phyloP scores from a whole-genome alignment of 2,113 vertebrate genomes.

The Barnardius zonarius region DNA sequence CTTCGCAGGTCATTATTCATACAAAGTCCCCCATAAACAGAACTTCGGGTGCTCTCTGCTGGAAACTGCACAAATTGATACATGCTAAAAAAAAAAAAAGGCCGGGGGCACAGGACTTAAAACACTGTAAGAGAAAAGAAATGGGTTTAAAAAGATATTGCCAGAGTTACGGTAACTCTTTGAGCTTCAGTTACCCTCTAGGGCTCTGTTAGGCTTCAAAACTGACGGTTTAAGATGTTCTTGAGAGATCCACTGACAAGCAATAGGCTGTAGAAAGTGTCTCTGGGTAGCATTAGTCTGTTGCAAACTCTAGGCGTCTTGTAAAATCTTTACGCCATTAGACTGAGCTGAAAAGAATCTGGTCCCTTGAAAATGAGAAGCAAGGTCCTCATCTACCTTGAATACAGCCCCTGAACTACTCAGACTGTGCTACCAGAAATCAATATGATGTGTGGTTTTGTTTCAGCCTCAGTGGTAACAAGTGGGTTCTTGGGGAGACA shows the following conservation, averaged over 20 bases:
- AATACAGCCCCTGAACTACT: neutral
- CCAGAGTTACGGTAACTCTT: neutral
- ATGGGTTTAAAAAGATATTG: neutral
- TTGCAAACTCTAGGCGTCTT: neutral
- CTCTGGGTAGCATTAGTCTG: neutral
- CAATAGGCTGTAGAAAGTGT: neutral
- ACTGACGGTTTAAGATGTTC: neutral
- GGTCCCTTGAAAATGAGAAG: neutral
- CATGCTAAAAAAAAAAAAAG: neutral
- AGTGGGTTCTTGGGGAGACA: neutral
- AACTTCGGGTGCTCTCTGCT: neutral
- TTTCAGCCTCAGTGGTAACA: neutral
- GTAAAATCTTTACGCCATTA: neutral
- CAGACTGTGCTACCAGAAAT: neutral
- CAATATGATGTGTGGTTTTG: neutral
- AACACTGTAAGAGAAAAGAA: neutral
- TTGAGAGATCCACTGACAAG: neutral
- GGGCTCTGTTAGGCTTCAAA: neutral
- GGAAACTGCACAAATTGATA: neutral
- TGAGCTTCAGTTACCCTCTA: neutral
- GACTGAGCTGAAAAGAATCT: neutral
- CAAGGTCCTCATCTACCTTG: neutral
- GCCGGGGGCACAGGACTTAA: neutral
- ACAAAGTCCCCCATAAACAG: conserved; percentile 29
- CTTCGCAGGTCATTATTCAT: conserved; percentile 55